These are phyloP conservation scores for Erpornis zantholeuca DNA, from an alignment of 2,113 vertebrate species.

Conservation along the genomic window DNA sequence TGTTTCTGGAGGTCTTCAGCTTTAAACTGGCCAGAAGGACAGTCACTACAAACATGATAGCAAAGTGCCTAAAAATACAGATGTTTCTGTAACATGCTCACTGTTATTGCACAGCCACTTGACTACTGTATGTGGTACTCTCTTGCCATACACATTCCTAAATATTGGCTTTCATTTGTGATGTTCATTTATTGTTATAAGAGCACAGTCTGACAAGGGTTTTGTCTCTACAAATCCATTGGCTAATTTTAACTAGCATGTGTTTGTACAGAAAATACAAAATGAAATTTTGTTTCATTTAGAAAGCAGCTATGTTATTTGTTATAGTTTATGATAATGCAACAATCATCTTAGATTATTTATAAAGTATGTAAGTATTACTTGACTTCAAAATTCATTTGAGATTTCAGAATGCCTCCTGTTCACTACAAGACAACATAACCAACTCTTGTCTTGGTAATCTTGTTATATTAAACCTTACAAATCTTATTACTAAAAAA, in stretches of 20 bases:
- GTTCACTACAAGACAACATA: not conserved
- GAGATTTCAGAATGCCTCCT: not conserved
- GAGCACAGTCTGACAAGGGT: not conserved
- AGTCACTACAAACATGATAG: not conserved
- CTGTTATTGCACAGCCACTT: not conserved
- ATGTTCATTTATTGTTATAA: not conserved
- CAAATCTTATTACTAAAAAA: not conserved
- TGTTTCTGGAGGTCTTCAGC: not conserved
- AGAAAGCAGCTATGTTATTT: not conserved
- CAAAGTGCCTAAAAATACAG: slow-evolving; percentile 29
- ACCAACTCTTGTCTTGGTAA: not conserved
- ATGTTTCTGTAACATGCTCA: not conserved
- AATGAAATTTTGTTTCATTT: not conserved
- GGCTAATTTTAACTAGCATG: not conserved
- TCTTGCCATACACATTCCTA: not conserved
- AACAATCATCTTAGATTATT: not conserved
- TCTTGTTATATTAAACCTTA: not conserved
- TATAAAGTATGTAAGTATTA: not conserved
- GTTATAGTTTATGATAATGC: not conserved
- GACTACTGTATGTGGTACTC: not conserved
- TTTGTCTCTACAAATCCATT: not conserved
- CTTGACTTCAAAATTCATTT: not conserved
- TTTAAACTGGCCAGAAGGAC: not conserved
- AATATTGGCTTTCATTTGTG: not conserved
- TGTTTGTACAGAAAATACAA: not conserved